These are phyloP conservation scores for Dryobota labecula DNA, from an alignment of 2,888 invertebrate genomes.

Conservation along the genomic window DNA sequence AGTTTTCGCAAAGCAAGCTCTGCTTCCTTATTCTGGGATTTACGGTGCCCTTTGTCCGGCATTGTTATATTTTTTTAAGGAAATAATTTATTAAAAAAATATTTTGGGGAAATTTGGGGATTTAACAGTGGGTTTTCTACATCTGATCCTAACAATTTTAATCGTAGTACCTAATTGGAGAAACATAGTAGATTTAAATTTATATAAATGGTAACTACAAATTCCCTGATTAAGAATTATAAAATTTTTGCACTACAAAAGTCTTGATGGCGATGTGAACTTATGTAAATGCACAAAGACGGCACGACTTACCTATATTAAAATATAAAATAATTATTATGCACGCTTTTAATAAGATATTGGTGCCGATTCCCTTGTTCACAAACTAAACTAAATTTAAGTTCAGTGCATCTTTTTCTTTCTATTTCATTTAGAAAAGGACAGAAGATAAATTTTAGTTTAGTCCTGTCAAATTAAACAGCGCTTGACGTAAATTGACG, in stretches of 20 bases:
- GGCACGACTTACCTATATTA: not conserved
- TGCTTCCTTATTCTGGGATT: constrained; percentile 77
- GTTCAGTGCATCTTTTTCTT: no score
- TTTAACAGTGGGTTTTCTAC: not conserved
- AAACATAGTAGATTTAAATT: no score
- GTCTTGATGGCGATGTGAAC: not conserved
- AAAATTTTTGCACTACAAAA: not conserved
- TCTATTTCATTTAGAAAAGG: no score
- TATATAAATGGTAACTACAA: not conserved
- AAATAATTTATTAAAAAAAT: constrained; percentile 11
- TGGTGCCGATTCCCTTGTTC: no score
- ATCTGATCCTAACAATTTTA: not conserved
- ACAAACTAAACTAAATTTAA: no score
- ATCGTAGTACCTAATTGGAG: not conserved
- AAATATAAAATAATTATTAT: no score
- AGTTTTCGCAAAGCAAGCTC: constrained; percentile 86
- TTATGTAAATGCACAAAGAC: not conserved
- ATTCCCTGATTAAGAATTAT: not conserved
- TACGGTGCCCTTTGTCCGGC: constrained; percentile 40
- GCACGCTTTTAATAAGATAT: no score
- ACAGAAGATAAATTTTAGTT: no score
- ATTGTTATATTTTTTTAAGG: constrained; percentile 30
- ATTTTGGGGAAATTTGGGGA: constrained; percentile 1
- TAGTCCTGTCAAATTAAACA: no score
- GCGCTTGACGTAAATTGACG: no score